phyloP scores from a whole-genome alignment of 64 coral and sea anemone genomes.

The Montipora efflorescens region DNA sequence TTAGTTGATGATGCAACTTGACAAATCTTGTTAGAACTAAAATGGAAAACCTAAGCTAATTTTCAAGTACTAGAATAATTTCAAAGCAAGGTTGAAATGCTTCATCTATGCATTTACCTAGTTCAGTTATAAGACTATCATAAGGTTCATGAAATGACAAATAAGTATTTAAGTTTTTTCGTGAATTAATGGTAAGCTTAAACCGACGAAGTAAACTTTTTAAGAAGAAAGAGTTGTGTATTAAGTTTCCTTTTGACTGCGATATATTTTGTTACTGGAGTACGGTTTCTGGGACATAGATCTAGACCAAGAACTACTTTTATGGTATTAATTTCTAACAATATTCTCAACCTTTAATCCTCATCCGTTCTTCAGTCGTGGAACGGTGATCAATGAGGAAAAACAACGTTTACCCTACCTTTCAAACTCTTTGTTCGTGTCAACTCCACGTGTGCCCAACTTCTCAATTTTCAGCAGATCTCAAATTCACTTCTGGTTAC shows the following conservation, averaged over 20 bases:
- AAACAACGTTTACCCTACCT: conserved; percentile 35
- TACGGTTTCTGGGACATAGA: not conserved
- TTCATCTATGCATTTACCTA: not conserved
- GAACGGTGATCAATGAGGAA: not conserved
- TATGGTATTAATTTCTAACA: conserved; percentile 28
- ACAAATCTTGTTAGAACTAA: conserved; percentile 82
- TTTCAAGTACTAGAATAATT: not conserved
- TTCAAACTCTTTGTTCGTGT: conserved; percentile 33
- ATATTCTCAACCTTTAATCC: not conserved
- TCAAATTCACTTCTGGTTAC: not conserved
- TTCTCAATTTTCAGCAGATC: conserved; percentile 19
- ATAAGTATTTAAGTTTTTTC: not conserved
- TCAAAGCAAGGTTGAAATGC: not conserved
- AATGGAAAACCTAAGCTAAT: conserved; percentile 33
- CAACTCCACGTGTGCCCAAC: conserved; percentile 21
- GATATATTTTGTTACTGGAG: not conserved
- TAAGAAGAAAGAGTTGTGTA: not conserved
- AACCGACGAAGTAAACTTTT: not conserved
- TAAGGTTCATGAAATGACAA: not conserved
- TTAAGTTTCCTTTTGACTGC: not conserved
- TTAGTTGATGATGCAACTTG: conserved; percentile 63
- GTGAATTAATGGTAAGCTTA: not conserved
- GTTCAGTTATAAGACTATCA: not conserved
- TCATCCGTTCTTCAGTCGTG: too few relatives aligned
- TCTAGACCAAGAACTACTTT: not conserved